Evolutionary conservation across 2,888 invertebrate genomes (phyloP).

Genomic region (Hirtodrosophila duncani): DNA sequence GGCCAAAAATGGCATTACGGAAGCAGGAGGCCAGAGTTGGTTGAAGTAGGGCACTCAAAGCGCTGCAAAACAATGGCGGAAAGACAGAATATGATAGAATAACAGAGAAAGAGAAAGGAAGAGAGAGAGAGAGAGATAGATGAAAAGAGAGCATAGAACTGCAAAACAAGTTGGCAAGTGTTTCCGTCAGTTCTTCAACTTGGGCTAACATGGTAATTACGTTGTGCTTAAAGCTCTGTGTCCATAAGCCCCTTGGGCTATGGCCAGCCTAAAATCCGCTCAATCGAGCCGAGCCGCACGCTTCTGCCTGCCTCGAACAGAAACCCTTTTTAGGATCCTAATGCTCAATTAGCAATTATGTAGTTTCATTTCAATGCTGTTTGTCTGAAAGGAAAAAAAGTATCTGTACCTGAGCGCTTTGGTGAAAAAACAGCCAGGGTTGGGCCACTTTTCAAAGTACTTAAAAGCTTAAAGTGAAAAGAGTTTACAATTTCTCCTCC

Average conservation of each 20-base stretch:
- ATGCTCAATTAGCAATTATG: conserved; percentile 64
- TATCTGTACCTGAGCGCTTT: conserved; percentile 11
- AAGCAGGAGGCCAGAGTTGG: conserved; percentile 34
- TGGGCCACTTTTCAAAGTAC: conserved; percentile 54
- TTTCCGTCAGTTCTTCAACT: conserved; percentile 31
- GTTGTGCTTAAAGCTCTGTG: conserved; percentile 34
- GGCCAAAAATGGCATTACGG: conserved; percentile 45
- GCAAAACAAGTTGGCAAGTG: conserved; percentile 50
- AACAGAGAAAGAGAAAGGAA: conserved; percentile 8
- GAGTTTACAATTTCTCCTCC: conserved; percentile 24
- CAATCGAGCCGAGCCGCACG: no score
- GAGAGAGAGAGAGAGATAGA: conserved; percentile 5
- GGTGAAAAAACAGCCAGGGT: background rate
- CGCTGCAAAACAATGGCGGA: conserved; percentile 26
- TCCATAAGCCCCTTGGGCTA: conserved; percentile 38
- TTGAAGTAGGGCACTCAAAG: conserved; percentile 42
- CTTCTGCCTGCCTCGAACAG: no score
- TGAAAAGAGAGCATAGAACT: background rate
- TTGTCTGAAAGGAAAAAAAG: conserved; percentile 34
- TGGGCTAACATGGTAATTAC: conserved; percentile 61
- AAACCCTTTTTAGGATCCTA: conserved; percentile 8
- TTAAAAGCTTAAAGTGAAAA: conserved; percentile 60
- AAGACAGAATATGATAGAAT: background rate
- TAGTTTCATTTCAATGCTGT: conserved; percentile 50
- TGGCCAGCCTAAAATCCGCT: conserved; percentile 4